phyloP scores from a whole-genome alignment of 2,888 invertebrate species.

The Imbricaverruca yamaguchii region DNA sequence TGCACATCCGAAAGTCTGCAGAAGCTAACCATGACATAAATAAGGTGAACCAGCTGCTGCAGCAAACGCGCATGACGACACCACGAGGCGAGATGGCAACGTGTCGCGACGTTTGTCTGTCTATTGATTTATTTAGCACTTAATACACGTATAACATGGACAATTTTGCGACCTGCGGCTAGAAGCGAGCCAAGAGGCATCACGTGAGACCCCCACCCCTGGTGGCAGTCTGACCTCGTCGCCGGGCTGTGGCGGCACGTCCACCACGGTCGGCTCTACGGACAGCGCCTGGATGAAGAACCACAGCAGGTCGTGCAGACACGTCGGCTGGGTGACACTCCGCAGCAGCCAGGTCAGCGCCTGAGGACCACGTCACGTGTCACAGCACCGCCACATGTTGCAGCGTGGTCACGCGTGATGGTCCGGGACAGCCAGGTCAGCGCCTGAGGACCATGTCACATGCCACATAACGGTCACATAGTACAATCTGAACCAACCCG shows the following conservation, averaged over 20 bases:
- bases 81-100: no score
- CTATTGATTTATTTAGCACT: no score
- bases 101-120: no score
- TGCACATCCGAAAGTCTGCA: no score
- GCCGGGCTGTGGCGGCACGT: slow-evolving; percentile 18
- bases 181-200: no score
- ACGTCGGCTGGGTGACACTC: slow-evolving; percentile 80
- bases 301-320: slow-evolving; percentile 92
- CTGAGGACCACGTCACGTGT: slow-evolving; percentile 40
- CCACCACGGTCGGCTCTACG: slow-evolving; percentile 38
- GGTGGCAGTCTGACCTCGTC: slow-evolving; percentile 16
- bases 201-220: not conserved
- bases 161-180: no score
- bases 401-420: slow-evolving; percentile 51
- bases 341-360: slow-evolving; percentile 91
- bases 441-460: slow-evolving; percentile 50
- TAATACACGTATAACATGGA: no score
- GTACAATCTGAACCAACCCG: slow-evolving; percentile 73
- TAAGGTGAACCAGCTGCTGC: no score
- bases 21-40: no score
- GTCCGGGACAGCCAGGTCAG: slow-evolving; percentile 90
- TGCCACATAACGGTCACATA: not conserved
- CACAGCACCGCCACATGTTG: not conserved
- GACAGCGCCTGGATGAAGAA: slow-evolving; percentile 86
- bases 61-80: no score